Conservation (phyloP, 2,797 vertebrate species). For the Peromyscus aztecus region DNA sequence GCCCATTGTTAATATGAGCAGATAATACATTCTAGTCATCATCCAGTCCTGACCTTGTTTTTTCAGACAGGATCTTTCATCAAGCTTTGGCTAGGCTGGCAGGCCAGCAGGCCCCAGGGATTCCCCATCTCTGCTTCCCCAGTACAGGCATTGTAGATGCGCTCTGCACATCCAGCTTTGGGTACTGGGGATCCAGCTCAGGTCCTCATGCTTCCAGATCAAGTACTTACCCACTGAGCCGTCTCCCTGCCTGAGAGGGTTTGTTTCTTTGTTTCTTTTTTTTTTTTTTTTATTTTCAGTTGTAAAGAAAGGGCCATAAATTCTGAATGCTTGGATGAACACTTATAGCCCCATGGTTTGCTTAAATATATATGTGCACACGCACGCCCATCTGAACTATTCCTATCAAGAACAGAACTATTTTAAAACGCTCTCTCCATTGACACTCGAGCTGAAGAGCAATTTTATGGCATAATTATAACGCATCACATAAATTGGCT, state of each 20-base stretch:
- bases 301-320: conserved; percentile 48
- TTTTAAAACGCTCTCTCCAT: conserved; percentile 85
- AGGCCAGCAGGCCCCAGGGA: background rate
- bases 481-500: conserved; percentile 86
- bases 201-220: background rate
- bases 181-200: background rate
- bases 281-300: background rate
- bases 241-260: background rate
- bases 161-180: background rate
- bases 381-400: conserved; percentile 44
- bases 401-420: conserved; percentile 84
- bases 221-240: background rate
- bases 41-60: background rate
- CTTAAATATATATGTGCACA: conserved; percentile 49
- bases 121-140: background rate
- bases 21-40: too few species aligned
- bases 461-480: conserved; percentile 88
- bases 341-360: conserved; percentile 75
- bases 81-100: background rate
- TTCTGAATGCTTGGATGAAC: conserved; percentile 64
- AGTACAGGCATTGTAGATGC: too few species aligned
- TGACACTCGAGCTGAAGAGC: conserved; percentile 87
- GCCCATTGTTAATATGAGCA: too few species aligned
- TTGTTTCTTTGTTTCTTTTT: conserved; percentile 19
- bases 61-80: background rate